Conservation (phyloP, 2,888 invertebrate genomes). For the Amphiduros pacificus region DNA sequence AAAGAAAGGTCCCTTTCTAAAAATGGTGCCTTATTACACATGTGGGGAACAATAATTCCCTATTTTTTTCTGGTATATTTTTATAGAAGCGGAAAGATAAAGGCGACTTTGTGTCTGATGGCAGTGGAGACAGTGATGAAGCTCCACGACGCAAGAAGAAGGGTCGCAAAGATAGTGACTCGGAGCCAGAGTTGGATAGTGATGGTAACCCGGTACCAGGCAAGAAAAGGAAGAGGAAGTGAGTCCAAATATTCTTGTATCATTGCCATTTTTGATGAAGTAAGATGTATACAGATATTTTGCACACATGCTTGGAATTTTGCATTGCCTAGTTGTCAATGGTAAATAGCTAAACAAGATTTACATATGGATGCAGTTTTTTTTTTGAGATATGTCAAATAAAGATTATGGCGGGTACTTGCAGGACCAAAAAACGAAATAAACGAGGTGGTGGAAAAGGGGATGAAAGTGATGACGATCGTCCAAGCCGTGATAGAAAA, state of each 20-base stretch:
- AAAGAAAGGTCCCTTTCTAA: too few species aligned
- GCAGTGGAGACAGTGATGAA: constrained; percentile 47
- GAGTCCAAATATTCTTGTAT: not conserved
- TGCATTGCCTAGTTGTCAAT: too few species aligned
- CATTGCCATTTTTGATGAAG: too few species aligned
- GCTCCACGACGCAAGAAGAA: constrained; percentile 36
- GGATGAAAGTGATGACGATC: constrained; percentile 28
- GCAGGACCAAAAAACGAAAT: too few species aligned
- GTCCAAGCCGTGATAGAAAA: constrained; percentile 37
- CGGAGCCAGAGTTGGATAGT: constrained; percentile 54
- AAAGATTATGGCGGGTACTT: too few species aligned
- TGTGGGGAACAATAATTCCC: not conserved
- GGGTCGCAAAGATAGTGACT: constrained; percentile 62
- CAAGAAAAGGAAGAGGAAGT: constrained; percentile 12
- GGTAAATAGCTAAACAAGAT: too few species aligned
- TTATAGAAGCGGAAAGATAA: constrained; percentile 9
- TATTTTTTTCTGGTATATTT: not conserved
- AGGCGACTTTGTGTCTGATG: constrained; percentile 43
- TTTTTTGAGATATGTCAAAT: too few species aligned
- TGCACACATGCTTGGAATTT: too few species aligned
- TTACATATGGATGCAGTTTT: too few species aligned
- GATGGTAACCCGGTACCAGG: constrained; percentile 28
- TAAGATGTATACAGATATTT: too few species aligned
- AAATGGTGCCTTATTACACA: too few species aligned
- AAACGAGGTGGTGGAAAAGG: constrained; percentile 37